Evolutionary conservation across 2,888 invertebrate genomes (phyloP).

Genomic region (Phortica okadai): DNA sequence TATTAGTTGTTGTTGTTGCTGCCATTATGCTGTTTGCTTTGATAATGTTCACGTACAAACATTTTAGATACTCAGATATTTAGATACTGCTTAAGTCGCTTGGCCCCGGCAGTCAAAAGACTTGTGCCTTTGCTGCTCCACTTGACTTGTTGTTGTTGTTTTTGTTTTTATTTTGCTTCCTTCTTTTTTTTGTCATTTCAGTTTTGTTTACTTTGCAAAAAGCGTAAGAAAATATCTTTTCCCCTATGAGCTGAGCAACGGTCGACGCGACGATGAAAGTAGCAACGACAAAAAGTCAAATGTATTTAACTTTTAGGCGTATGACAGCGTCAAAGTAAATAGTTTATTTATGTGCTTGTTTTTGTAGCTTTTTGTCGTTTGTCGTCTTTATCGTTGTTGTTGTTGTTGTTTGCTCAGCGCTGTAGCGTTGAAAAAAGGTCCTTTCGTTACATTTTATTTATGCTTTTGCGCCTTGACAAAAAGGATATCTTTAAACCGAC

Average conservation of each 20-base stretch:
- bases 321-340: constrained; percentile 16
- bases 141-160: constrained; percentile 28
- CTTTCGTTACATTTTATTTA: constrained; percentile 10
- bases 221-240: constrained; percentile 30
- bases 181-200: constrained; percentile 65
- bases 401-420: background rate
- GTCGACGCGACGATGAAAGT: background rate
- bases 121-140: background rate
- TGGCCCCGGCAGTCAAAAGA: background rate
- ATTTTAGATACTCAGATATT: background rate
- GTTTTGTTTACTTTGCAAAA: constrained; percentile 69
- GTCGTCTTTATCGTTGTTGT: background rate
- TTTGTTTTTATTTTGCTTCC: constrained; percentile 48
- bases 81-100: background rate
- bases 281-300: constrained; percentile 11
- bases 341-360: constrained; percentile 9
- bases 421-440: background rate
- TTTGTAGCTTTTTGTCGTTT: background rate
- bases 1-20: constrained; percentile 16
- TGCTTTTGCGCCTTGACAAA: constrained; percentile 7
- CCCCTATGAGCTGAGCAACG: background rate
- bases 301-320: constrained; percentile 22
- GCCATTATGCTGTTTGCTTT: constrained; percentile 18
- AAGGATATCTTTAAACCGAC: background rate
- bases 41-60: constrained; percentile 20